Evolutionary conservation across 2,797 vertebrate species (phyloP), one percentile per base, ranked within the genome.

Genomic region (Enteromius thamalakanensis): DNA sequence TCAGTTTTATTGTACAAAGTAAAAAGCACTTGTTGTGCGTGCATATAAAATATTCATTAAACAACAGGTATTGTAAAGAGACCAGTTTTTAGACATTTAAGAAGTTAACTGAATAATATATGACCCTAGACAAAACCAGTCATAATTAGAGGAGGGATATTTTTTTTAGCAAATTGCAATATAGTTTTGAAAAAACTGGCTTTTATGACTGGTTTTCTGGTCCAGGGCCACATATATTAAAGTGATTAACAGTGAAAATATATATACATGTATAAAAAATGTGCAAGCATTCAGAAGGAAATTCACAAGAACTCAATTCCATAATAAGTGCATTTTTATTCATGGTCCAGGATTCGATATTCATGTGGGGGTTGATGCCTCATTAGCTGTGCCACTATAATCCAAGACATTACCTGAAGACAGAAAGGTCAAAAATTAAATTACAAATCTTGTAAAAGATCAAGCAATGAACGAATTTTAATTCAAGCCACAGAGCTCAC

Each of bases 301-400:
- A 42, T 23, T 17, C 14, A 32, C 70, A 37, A 47, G 19, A 62
- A 40, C 17, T 12, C 0, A 67, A 7, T 82, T 21, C 71, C 72
- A 83, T 71, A 19, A 83, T 71, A n/a, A 78, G 62, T 29, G 17
- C 53, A 37, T 69, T 86, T 72, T 85, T 64, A 86, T 6, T 84
- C 76, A 83, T 83, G 79, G 40, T 77, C 80, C 82, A 93, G 49
- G 34, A 84, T n/a, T 58, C 49, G 83, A 89, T 93, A 92, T 15
- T 83, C 78, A 9, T 4, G 51, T 2, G 62, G 70, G 26, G 74
- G 45, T 23, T 42, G 83, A 17, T 85, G 21, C 51, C 0, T 90
- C 93, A 92, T 93, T 86, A 94, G 88, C 81, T 88, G 89, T 70
- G 51, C 85, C 76, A 88, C 69, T 3, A 7, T 87, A 67, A 89